Percentiles rank a stretch among this genome's conserved stretches.
Conservation (phyloP, 2,888 invertebrate genomes). For the Mesoligia furuncula region DNA sequence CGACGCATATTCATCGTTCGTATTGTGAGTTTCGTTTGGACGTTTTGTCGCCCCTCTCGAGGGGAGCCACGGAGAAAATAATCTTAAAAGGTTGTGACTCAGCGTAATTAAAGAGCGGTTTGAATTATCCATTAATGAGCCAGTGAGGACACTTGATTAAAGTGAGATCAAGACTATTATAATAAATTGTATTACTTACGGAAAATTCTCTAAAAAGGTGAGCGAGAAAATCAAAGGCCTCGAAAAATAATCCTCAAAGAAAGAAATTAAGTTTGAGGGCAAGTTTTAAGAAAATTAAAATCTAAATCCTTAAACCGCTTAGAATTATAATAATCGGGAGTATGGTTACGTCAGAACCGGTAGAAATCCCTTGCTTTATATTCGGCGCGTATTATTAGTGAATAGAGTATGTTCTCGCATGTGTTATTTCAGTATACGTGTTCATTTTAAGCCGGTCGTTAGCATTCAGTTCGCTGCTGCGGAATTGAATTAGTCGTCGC, state of each 20-base stretch:
- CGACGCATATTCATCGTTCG: slow-evolving; percentile 27
- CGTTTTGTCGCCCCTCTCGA: slow-evolving; percentile 26
- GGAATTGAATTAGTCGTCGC: slow-evolving; percentile 76
- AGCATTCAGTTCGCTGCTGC: slow-evolving; percentile 74
- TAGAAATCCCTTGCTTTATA: slow-evolving; percentile 51
- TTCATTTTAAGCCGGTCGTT: slow-evolving; percentile 73
- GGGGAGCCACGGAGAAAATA: slow-evolving; percentile 39
- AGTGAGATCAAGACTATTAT: slow-evolving; percentile 59
- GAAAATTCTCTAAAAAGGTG: slow-evolving; percentile 51
- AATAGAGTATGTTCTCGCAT: slow-evolving; percentile 63
- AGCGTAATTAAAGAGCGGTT: slow-evolving; percentile 66
- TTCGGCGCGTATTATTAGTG: slow-evolving; percentile 62
- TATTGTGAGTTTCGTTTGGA: slow-evolving; percentile 33
- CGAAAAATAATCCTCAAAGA: slow-evolving; percentile 40
- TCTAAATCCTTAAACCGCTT: slow-evolving; percentile 37
- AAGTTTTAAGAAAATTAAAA: slow-evolving; percentile 56
- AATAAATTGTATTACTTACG: slow-evolving; percentile 63
- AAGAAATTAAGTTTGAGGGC: slow-evolving; percentile 43
- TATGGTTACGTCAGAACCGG: slow-evolving; percentile 35
- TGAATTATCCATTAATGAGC: slow-evolving; percentile 65
- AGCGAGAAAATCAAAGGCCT: slow-evolving; percentile 43
- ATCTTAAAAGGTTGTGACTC: slow-evolving; percentile 59
- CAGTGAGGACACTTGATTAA: slow-evolving; percentile 65
- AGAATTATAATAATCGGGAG: slow-evolving; percentile 48
- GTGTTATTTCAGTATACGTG: slow-evolving; percentile 71